Evolutionary conservation across 2,888 invertebrate species (phyloP).

Genomic region (Heteropelma amictum): DNA sequence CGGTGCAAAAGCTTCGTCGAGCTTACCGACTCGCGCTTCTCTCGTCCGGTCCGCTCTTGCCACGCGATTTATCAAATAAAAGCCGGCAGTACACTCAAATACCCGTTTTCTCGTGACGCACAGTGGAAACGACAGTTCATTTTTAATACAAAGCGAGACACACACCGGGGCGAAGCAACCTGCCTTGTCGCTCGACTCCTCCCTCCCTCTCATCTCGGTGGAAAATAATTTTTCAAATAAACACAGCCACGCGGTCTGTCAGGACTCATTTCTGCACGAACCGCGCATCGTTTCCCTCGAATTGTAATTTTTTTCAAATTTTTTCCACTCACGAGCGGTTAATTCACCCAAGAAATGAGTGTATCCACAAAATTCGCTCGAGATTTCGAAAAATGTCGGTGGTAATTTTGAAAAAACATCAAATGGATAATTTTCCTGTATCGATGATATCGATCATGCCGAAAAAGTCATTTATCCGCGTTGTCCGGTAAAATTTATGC

Average conservation of each 20-base stretch:
- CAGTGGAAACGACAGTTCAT: constrained; percentile 78
- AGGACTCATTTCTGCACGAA: not conserved
- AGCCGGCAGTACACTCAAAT: constrained; percentile 75
- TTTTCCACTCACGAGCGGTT: not conserved
- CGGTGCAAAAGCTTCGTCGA: constrained; percentile 19
- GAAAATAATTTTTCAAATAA: too few species aligned
- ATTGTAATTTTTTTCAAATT: not conserved
- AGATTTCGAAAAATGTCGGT: too few species aligned
- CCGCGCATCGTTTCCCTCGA: not conserved
- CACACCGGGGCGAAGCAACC: not conserved
- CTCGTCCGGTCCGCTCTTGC: constrained; percentile 53
- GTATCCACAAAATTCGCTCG: too few species aligned
- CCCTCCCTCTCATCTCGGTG: constrained; percentile 15
- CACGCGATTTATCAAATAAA: constrained; percentile 76
- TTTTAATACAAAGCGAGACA: constrained; percentile 76
- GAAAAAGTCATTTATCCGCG: not conserved
- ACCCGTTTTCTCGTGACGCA: constrained; percentile 68
- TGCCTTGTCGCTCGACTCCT: constrained; percentile 21
- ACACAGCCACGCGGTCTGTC: not conserved
- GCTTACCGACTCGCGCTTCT: constrained; percentile 14
- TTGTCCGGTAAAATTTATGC: constrained; percentile 30
- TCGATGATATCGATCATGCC: not conserved
- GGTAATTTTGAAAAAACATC: too few species aligned
- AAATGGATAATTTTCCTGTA: too few species aligned
- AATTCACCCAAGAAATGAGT: not conserved